Base-by-base conservation (phyloP, 2,113 vertebrate species). In the Toxotes jaculatrix region DNA sequence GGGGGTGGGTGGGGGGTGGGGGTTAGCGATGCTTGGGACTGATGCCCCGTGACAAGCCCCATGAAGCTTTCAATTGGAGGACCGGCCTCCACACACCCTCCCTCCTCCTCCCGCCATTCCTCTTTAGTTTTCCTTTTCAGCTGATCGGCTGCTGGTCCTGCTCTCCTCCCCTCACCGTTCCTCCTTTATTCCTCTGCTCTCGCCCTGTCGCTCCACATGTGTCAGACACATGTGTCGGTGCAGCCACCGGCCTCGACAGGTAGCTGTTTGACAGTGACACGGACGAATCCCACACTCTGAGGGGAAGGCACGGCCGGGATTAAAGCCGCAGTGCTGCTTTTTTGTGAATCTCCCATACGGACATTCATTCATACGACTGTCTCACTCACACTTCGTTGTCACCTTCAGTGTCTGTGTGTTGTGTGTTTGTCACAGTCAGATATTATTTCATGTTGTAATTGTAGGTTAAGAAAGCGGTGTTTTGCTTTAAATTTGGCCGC, bases 1-100 rank as follows among this genome's bases (percentile, higher is more conserved):
- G 69, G 42, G 34, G 34, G 17, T 2, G 60, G 49, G 11, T 8
- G 32, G 19, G 14, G 7, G 21, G 49, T 77, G 72, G 77, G 79
- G 83, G 86, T 63, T 67, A 27, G 27, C 27, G 79, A 79, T 45
- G 67, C 79, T 69, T 31, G 80, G 85, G 80, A 92, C 89, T 94
- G 91, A 95, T 93, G 92, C 92, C 88, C 88, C 88, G 14, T 72
- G 92, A 93, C 92, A 95, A 92, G 90, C 70, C 84, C 90, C 84
- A 49, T 74, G 82, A 89, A 85, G 84, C 85, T 74, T 87, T 75
- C 66, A 83, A 27, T 83, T 81, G 87, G 90, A 77, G 74, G 85
- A 86, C 87, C 55, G 51, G 62, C 79, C 71, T 70, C 63, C 76
- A 10, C 83, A 6, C 70, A 5, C 64, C 42, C 68, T 45, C 40